Conservation (phyloP, 2,888 invertebrate species). For the Cephus pygmeus region DNA sequence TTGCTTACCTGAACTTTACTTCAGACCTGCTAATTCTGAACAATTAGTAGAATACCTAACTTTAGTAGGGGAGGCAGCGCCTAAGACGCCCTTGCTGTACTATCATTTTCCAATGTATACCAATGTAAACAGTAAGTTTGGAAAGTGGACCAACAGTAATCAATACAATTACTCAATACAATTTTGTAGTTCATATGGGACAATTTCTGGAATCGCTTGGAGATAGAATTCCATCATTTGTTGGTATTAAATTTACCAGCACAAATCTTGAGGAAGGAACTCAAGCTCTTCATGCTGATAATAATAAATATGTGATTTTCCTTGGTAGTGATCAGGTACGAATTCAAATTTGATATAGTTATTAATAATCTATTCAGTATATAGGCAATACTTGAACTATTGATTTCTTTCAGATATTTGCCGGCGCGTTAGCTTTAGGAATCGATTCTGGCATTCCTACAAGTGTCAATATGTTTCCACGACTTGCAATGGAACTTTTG, state of each 20-base stretch:
- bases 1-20: conserved; percentile 81
- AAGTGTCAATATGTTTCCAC: conserved; percentile 75
- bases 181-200: conserved; percentile 77
- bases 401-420: conserved; percentile 70
- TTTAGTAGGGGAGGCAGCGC: conserved; percentile 76
- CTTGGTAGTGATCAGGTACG: conserved; percentile 77
- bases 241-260: conserved; percentile 86
- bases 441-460: conserved; percentile 81
- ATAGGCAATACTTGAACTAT: background rate
- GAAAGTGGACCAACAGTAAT: background rate
- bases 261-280: conserved; percentile 77
- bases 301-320: conserved; percentile 71
- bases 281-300: conserved; percentile 69
- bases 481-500: conserved; percentile 70
- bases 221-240: conserved; percentile 76
- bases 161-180: background rate
- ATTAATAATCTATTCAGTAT: background rate
- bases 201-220: conserved; percentile 74
- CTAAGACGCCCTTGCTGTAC: conserved; percentile 81
- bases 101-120: conserved; percentile 84
- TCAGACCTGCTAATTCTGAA: conserved; percentile 73
- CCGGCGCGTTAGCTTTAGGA: conserved; percentile 75
- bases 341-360: background rate
- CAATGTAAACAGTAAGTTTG: conserved; percentile 76
- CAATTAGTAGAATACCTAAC: conserved; percentile 77